Conservation (phyloP, 2,888 invertebrate species). For the Gortyna flavago region DNA sequence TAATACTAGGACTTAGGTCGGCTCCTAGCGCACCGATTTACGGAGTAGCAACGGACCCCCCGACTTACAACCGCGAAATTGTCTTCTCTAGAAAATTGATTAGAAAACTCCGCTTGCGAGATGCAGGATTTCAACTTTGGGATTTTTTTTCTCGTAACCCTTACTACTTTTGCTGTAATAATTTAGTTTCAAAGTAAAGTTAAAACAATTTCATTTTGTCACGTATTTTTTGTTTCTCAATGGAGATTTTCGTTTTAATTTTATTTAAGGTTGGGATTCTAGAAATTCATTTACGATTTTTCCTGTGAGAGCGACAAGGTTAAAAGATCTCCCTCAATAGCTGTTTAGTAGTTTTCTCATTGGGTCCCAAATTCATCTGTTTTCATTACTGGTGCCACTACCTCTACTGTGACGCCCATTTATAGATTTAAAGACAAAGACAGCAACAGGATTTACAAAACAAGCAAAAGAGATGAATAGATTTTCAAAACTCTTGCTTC, state of each 20-base stretch:
- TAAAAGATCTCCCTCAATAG: neutral
- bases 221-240: conserved; percentile 1
- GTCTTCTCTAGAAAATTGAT: neutral
- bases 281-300: conserved; percentile 1
- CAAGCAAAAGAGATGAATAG: conserved; percentile 11
- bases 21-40: conserved; percentile 32
- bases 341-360: conserved; percentile 9
- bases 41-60: conserved; percentile 54
- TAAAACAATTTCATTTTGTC: accelerated
- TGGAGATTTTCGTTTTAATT: neutral
- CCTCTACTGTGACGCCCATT: conserved; percentile 5
- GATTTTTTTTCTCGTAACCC: neutral
- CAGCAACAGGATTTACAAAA: neutral
- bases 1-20: conserved; percentile 28
- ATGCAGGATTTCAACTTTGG: conserved; percentile 29
- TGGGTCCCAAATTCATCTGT: conserved; percentile 1
- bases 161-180: neutral
- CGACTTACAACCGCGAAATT: neutral
- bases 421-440: conserved; percentile 32
- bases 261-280: conserved; percentile 5
- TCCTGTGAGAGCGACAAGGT: neutral
- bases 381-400: neutral
- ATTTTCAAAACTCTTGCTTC: neutral
- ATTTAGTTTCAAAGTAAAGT: neutral
- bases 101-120: conserved; percentile 24